Evolutionary conservation across 2,888 invertebrate genomes (phyloP).

Genomic region (Habrosyne pyritoides): DNA sequence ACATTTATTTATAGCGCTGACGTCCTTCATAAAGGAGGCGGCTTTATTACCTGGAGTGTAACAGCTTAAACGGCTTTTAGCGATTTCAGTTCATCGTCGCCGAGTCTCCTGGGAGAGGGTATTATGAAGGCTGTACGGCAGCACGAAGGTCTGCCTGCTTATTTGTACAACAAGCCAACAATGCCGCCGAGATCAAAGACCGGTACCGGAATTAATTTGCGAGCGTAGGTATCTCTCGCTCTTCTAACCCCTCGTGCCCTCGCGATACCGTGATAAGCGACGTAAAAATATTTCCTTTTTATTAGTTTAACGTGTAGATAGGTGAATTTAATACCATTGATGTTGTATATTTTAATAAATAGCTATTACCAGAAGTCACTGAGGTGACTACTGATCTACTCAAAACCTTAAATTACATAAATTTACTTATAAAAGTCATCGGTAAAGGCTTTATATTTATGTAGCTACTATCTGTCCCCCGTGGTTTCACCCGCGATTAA

Average conservation of each 20-base stretch:
- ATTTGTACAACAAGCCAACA: constrained; percentile 73
- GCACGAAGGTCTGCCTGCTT: constrained; percentile 44
- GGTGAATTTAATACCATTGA: constrained; percentile 37
- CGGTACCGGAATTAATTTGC: constrained; percentile 73
- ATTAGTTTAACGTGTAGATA: constrained; percentile 37
- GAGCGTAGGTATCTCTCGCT: constrained; percentile 62
- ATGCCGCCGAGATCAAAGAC: constrained; percentile 72
- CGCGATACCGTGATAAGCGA: constrained; percentile 47
- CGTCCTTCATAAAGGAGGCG: constrained; percentile 19
- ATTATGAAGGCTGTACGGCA: constrained; percentile 42
- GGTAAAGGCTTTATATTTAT: no score
- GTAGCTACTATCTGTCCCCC: no score
- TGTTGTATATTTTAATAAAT: constrained; percentile 18
- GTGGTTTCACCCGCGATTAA: no score
- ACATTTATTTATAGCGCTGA: constrained; percentile 26
- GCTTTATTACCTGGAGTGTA: constrained; percentile 47
- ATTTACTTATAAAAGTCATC: no score
- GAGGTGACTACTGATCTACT: no score
- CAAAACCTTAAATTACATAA: no score
- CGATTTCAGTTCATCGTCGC: constrained; percentile 39
- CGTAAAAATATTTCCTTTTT: constrained; percentile 56
- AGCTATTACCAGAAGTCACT: no score
- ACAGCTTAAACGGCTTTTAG: constrained; percentile 52
- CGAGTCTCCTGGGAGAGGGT: constrained; percentile 43
- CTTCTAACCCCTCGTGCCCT: constrained; percentile 32